These are phyloP conservation scores for Trichogramma dendrolimi DNA, from an alignment of 2,888 invertebrate genomes.

Conservation along the genomic window DNA sequence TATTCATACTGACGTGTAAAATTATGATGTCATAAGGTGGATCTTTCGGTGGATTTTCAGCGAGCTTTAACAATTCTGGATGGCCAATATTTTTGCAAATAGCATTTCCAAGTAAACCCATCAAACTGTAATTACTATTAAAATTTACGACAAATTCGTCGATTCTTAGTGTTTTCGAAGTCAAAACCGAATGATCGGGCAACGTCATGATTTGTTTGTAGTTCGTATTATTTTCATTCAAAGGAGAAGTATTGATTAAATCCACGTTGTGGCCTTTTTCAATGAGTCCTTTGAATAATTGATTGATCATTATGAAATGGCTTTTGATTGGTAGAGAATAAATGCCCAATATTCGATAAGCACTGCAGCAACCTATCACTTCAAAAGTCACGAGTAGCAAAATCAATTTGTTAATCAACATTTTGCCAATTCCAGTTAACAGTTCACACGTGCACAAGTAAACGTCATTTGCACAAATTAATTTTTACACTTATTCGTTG, in stretches of 20 bases:
- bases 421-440: not conserved
- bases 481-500: no score
- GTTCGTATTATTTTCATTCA: slow-evolving; percentile 31
- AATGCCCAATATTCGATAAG: slow-evolving; percentile 50
- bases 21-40: slow-evolving; percentile 41
- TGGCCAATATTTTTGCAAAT: slow-evolving; percentile 32
- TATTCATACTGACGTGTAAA: slow-evolving; percentile 34
- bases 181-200: not conserved
- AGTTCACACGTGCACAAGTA: no score
- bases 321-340: slow-evolving; percentile 52
- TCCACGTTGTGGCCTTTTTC: slow-evolving; percentile 52
- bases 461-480: no score
- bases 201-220: slow-evolving; percentile 15
- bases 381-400: slow-evolving; percentile 1
- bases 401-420: not conserved
- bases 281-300: slow-evolving; percentile 50
- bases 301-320: slow-evolving; percentile 52
- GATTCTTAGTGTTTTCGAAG: not conserved
- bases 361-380: slow-evolving; percentile 1
- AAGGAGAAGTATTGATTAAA: slow-evolving; percentile 43
- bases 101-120: slow-evolving; percentile 15
- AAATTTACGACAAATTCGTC: not conserved
- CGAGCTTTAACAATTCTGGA: slow-evolving; percentile 34
- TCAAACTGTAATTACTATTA: not conserved
- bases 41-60: slow-evolving; percentile 36